Evolutionary conservation across 2,888 invertebrate species (phyloP).

Genomic region (Ophioninae sp.): DNA sequence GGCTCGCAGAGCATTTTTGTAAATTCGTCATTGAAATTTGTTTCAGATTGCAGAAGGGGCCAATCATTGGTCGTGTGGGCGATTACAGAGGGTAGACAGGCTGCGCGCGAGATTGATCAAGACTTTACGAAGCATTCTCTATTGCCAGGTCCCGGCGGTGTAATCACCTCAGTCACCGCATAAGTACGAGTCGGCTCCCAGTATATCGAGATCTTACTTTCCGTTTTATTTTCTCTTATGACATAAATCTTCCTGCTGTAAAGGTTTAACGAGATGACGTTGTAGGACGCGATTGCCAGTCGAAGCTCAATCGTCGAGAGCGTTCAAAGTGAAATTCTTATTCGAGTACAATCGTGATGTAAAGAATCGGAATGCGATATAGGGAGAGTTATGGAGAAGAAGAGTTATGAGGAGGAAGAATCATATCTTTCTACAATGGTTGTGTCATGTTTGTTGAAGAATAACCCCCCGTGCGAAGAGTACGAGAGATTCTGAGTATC

Average conservation of each 20-base stretch:
- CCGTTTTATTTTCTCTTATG: constrained; percentile 19
- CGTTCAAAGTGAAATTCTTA: constrained; percentile 21
- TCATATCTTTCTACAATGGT: constrained; percentile 17
- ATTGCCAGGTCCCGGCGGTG: constrained; percentile 96
- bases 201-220: constrained; percentile 44
- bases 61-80: constrained; percentile 99
- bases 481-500: constrained; percentile 8
- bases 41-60: constrained; percentile 97
- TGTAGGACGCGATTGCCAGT: constrained; percentile 17
- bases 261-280: constrained; percentile 22
- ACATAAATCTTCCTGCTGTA: constrained; percentile 5
- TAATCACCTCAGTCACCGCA: constrained; percentile 82
- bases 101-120: constrained; percentile 95
- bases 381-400: not conserved
- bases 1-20: not conserved
- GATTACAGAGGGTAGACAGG: constrained; percentile 98
- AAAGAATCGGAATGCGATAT: constrained; percentile 1
- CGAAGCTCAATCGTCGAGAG: constrained; percentile 11
- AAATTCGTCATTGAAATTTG: constrained; percentile 27
- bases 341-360: constrained; percentile 31
- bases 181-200: constrained; percentile 63
- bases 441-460: constrained; percentile 13
- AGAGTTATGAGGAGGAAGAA: not conserved
- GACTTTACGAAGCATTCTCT: constrained; percentile 90
- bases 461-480: constrained; percentile 7